phyloP scores from a whole-genome alignment of 2,888 invertebrate species.

The Drosophila flavopinicola region DNA sequence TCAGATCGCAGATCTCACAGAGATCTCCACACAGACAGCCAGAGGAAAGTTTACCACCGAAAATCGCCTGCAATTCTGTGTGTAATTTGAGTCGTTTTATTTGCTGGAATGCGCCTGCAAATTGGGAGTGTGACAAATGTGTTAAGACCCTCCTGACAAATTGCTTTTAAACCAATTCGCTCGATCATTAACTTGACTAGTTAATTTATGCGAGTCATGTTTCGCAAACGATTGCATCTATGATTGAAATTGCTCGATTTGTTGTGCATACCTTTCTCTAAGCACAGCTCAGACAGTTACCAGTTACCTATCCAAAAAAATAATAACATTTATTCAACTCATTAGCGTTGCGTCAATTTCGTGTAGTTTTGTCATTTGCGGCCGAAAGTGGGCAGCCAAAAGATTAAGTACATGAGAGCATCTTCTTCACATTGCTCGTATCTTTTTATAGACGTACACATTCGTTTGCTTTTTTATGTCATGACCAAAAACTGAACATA shows the following conservation, averaged over 20 bases:
- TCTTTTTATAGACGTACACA: constrained; percentile 35
- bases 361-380: constrained; percentile 3
- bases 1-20: no score
- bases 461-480: constrained; percentile 68
- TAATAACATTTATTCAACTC: constrained; percentile 34
- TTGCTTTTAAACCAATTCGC: constrained; percentile 4
- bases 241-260: background rate
- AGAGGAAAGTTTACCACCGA: constrained; percentile 46
- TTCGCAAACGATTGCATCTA: background rate
- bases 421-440: constrained; percentile 28
- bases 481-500: constrained; percentile 72
- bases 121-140: constrained; percentile 17
- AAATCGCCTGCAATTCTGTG: constrained; percentile 10
- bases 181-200: constrained; percentile 21
- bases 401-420: constrained; percentile 2
- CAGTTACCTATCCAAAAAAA: background rate
- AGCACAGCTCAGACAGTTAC: background rate
- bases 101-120: background rate
- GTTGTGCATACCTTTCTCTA: constrained; percentile 28
- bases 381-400: constrained; percentile 2
- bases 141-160: background rate
- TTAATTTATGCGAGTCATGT: background rate
- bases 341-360: constrained; percentile 49
- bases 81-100: constrained; percentile 3
- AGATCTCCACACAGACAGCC: constrained; percentile 1